Base-by-base conservation (phyloP, 1,140 invertebrate genomes). In the Drosophila lowei region DNA sequence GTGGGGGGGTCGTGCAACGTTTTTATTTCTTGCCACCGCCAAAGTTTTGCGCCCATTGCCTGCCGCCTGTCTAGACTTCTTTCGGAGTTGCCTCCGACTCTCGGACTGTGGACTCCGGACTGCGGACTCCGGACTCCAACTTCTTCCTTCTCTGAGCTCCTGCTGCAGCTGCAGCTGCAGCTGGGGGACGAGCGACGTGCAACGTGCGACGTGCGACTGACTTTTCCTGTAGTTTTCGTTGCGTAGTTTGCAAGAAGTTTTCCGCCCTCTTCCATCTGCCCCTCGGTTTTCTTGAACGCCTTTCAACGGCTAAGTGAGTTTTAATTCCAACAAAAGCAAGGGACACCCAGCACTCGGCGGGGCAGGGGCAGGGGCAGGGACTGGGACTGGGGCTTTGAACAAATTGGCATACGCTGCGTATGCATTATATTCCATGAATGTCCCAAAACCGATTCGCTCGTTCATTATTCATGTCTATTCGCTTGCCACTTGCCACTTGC, bases 161-260 rank as follows among this genome's bases (percentile, higher is more conserved):
- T 1, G 18, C 18, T 18, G 18, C 18, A 18, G 18, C 18, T n/a
- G n/a, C 6, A 8, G 28, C 28, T 30, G 30, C 30, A 30, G 8
- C 30, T 9, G 30, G 8, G 30, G 30, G 7, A 30, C 28, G 1
- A 28, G 1, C 6, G 25, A 28, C 30, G 30, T 72, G 23, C 23
- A 5, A 25, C 23, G 23, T 25, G 23, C 23, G 23, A 25, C 23
- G 4, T 55, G 68, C 23, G 53, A 44, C 44, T 67, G 53, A 74
- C 48, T 72, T 83, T 80, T 62, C 42, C 57, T 63, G 56, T 73
- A 81, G 81, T 86, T 70, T 81, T 63, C 75, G 68, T 88, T 73
- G 83, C 83, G 78, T 83, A 88, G 84, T 89, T 88, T 88, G 79
- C 83, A 83, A 83, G 79, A 88, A 85, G 67, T 85, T 85, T 71